Percentiles rank a stretch among this genome's conserved stretches.
Evolutionary conservation across 2,888 invertebrate species (phyloP).

Genomic region (Drosophila nigricruria): DNA sequence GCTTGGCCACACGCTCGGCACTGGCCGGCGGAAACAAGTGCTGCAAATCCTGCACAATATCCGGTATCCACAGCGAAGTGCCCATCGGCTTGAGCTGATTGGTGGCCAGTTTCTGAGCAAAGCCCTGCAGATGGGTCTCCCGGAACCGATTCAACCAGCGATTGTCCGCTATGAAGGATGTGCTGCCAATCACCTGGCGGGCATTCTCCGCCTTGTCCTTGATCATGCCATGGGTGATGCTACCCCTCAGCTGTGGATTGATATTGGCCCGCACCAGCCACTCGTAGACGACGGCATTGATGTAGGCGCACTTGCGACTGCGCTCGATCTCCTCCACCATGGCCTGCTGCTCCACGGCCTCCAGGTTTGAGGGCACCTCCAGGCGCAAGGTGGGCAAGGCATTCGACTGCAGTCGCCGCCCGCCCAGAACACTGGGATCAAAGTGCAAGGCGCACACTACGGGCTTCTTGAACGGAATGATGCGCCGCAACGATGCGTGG

Average conservation of each 20-base stretch:
- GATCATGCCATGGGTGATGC: constrained; percentile 83
- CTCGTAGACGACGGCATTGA: constrained; percentile 83
- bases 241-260: constrained; percentile 82
- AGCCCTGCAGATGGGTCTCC: constrained; percentile 81
- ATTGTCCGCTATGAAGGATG: constrained; percentile 81
- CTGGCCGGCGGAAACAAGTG: constrained; percentile 82
- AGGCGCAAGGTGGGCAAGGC: constrained; percentile 80
- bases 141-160: constrained; percentile 83
- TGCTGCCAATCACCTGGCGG: constrained; percentile 79
- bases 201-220: constrained; percentile 83
- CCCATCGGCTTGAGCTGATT: constrained; percentile 82
- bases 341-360: constrained; percentile 81
- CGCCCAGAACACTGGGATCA: constrained; percentile 81
- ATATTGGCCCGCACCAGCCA: constrained; percentile 83
- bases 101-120: constrained; percentile 80
- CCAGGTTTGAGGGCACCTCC: constrained; percentile 81
- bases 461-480: constrained; percentile 83
- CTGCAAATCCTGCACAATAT: constrained; percentile 82
- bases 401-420: constrained; percentile 79
- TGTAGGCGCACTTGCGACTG: constrained; percentile 82
- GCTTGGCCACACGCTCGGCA: constrained; percentile 79
- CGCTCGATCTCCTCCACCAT: constrained; percentile 83
- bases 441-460: constrained; percentile 84
- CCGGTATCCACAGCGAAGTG: constrained; percentile 80
- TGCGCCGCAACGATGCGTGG: constrained; percentile 83